Evolutionary conservation across 2,797 vertebrate genomes (phyloP).

Genomic region (Remorina albescens): DNA sequence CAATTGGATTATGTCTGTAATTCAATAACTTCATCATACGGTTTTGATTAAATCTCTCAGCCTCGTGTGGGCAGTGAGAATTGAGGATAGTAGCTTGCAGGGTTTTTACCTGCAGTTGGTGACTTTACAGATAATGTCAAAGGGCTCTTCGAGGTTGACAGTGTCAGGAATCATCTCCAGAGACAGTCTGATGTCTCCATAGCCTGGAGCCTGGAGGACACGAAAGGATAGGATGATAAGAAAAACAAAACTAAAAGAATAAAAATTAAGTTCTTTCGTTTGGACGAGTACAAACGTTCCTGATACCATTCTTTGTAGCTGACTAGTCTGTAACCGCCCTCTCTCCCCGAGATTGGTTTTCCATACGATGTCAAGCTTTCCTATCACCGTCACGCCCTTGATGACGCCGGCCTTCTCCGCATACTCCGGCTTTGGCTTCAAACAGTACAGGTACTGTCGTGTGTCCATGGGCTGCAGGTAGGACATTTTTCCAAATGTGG

Average conservation of each 20-base stretch:
- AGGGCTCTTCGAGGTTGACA: conserved; percentile 96
- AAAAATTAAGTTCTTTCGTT: not conserved
- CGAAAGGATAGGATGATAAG: not conserved
- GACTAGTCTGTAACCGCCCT: conserved; percentile 96
- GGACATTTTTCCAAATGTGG: conserved; percentile 97
- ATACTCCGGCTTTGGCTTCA: conserved; percentile 97
- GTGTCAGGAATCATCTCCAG: conserved; percentile 97
- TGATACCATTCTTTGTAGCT: conserved; percentile 97
- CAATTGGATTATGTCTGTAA: not conserved
- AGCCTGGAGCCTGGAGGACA: conserved; percentile 92
- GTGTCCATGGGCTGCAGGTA: conserved; percentile 98
- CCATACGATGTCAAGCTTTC: conserved; percentile 98
- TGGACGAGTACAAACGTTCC: not conserved
- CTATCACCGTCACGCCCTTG: conserved; percentile 97
- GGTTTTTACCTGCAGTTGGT: conserved; percentile 96
- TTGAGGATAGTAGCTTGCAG: too few relatives aligned
- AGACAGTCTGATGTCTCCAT: conserved; percentile 95
- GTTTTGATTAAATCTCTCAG: not conserved
- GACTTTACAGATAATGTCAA: conserved; percentile 97
- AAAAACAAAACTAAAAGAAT: not conserved
- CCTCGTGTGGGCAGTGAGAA: too few relatives aligned
- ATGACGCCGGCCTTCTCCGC: conserved; percentile 98
- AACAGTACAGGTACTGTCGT: conserved; percentile 96
- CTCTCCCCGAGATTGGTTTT: conserved; percentile 98
- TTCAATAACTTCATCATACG: not conserved